Base-by-base conservation (phyloP, 1,140 invertebrate genomes). In the Aphelenchoides fujianensis region DNA sequence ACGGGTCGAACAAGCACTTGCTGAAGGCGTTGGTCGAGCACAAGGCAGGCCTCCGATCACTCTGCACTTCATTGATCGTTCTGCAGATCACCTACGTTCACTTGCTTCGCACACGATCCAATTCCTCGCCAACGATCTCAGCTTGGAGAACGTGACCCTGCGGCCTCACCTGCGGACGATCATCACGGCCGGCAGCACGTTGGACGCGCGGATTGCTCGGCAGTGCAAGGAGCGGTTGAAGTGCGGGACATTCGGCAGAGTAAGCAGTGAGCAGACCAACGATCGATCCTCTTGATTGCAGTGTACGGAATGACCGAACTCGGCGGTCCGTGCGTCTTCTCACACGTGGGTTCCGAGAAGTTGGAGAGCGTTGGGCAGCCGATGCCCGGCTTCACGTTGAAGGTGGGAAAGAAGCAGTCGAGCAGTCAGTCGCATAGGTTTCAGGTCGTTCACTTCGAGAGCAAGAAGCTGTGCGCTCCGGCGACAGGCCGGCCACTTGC, bases 1-100 rank as follows among this genome's bases (percentile, higher is more conserved):
- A 88, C 85, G 93, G 93, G 84, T 88, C 91, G 2, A 87, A 89
- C 70, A 84, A 89, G 57, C 80, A 87, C 3, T 91, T 90, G 76
- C 85, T 92, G 2, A 87, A 87, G 70, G 86, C 88, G 0, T 86
- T 92, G 23, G 85, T 90, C 74, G 87, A 88, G 61, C 86, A 89
- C 59, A 88, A 88, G 86, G 87, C 69, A n/a, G 12, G 19, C 5
- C 75, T 48, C 59, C 54, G 23, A 68, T 28, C n/a, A n/a, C n/a
- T n/a, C n/a, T n/a, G n/a, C n/a, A n/a, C 57, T 19, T 1, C 74
- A 28, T 0, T 34, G 30, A 2, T 61, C 3, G 35, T 69, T 79
- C 61, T 23, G n/a, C n/a, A 79, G 77, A 79, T 79, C 1, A 79
- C 74, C 31, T 70, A 78, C 5, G 55, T 67, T 19, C 78, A 80